Evolutionary conservation across 2,888 invertebrate genomes (phyloP).

Genomic region (Acleris cristana): DNA sequence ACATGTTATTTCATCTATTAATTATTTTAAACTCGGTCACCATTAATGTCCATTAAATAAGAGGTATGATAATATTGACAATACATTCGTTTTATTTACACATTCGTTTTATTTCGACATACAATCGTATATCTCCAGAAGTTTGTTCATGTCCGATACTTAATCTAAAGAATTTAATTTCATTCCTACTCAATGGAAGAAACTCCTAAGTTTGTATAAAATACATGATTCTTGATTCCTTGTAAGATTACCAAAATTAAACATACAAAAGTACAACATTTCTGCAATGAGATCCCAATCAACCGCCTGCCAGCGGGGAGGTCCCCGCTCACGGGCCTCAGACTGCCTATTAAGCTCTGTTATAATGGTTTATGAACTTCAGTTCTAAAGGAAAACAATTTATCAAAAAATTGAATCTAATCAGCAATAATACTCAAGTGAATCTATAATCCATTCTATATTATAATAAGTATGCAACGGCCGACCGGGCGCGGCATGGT

Average conservation of each 20-base stretch:
- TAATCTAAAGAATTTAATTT: constrained; percentile 69
- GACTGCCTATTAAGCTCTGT: constrained; percentile 47
- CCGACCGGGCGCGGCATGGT: constrained; percentile 59
- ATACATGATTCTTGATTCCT: constrained; percentile 80
- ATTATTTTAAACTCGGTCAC: no score
- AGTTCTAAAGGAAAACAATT: constrained; percentile 63
- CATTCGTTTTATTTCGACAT: constrained; percentile 78
- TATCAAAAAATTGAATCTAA: constrained; percentile 66
- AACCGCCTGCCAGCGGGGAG: constrained; percentile 57
- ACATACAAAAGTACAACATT: constrained; percentile 78
- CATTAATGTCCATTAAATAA: no score
- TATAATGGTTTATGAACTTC: constrained; percentile 57
- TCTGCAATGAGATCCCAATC: constrained; percentile 78
- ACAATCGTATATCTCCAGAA: constrained; percentile 74
- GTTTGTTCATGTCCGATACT: constrained; percentile 82
- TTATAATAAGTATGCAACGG: constrained; percentile 76
- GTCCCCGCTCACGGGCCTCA: constrained; percentile 34
- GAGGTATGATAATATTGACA: no score
- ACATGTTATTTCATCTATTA: no score
- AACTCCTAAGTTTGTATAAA: constrained; percentile 76
- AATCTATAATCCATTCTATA: constrained; percentile 82
- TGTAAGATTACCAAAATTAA: constrained; percentile 66
- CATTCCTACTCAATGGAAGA: constrained; percentile 77
- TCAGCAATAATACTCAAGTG: constrained; percentile 82
- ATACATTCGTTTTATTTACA: no score